A percentile compares a stretch with the other conserved stretches of the same genome.
Evolutionary conservation across 2,888 invertebrate species (phyloP).

Genomic region (Eledone cirrhosa): DNA sequence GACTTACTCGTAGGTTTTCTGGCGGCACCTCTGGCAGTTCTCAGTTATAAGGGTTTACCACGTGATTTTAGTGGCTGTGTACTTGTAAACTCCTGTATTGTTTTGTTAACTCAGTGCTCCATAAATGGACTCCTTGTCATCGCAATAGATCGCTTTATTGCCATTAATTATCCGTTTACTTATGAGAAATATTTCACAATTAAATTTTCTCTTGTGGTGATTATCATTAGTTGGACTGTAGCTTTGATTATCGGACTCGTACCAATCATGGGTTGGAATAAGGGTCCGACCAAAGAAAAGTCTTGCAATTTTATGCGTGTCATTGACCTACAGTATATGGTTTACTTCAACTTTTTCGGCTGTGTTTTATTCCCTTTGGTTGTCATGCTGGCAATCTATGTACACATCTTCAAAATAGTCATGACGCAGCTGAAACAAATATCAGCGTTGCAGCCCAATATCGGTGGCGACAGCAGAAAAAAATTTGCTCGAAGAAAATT

Average conservation of each 20-base stretch:
- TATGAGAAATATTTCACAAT: constrained; percentile 54
- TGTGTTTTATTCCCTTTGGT: constrained; percentile 57
- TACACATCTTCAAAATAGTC: constrained; percentile 60
- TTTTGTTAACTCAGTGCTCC: constrained; percentile 63
- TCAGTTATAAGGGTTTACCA: constrained; percentile 51
- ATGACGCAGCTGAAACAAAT: constrained; percentile 53
- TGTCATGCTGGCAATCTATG: constrained; percentile 59
- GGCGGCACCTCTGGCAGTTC: constrained; percentile 53
- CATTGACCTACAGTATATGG: constrained; percentile 63
- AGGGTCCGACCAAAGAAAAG: constrained; percentile 38
- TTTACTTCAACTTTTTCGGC: constrained; percentile 64
- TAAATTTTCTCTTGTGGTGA: constrained; percentile 45
- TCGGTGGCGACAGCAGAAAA: background rate
- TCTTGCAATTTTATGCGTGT: constrained; percentile 58
- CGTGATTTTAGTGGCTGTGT: constrained; percentile 55
- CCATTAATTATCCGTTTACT: constrained; percentile 60
- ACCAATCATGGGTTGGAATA: constrained; percentile 63
- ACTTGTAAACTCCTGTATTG: constrained; percentile 59
- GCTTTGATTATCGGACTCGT: constrained; percentile 58
- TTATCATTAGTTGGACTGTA: constrained; percentile 51
- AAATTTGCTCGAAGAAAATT: constrained; percentile 35
- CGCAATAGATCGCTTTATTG: constrained; percentile 61
- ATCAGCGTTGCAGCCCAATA: constrained; percentile 41
- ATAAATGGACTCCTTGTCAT: constrained; percentile 62
- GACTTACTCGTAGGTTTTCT: constrained; percentile 58